These are phyloP conservation scores for Acanthochromis polyacanthus DNA, from an alignment of 2,113 vertebrate species.

Conservation along the genomic window DNA sequence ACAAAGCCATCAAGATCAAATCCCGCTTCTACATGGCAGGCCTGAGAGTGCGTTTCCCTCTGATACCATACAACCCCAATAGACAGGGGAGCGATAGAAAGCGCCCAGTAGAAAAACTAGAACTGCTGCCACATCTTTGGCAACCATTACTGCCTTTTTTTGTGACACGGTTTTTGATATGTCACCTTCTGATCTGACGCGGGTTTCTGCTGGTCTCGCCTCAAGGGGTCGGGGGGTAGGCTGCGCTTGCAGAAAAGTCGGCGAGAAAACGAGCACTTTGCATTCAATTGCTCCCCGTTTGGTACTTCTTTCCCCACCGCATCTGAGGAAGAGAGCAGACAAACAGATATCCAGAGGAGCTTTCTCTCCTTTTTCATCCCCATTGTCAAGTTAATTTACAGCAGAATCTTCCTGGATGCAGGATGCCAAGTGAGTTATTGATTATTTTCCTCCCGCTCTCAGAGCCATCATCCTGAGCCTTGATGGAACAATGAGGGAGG, in stretches of 20 bases:
- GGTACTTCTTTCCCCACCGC: conserved; percentile 63
- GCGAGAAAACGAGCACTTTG: conserved; percentile 79
- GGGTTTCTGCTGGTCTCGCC: conserved; percentile 76
- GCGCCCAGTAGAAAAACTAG: conserved; percentile 74
- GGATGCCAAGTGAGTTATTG: conserved; percentile 88
- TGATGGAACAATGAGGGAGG: conserved; percentile 75
- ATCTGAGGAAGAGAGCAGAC: conserved; percentile 76
- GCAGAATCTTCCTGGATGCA: conserved; percentile 87
- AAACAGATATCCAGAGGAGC: conserved; percentile 87
- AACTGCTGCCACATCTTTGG: conserved; percentile 79
- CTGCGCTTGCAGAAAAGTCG: conserved; percentile 76
- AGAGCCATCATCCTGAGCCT: conserved; percentile 77
- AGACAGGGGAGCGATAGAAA: conserved; percentile 75
- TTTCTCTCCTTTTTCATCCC: conserved; percentile 85
- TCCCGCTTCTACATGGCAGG: conserved; percentile 70
- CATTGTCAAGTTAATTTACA: conserved; percentile 90
- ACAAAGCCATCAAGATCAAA: conserved; percentile 80
- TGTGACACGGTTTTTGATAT: conserved; percentile 80
- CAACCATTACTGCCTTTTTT: conserved; percentile 80
- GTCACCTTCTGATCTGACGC: conserved; percentile 81
- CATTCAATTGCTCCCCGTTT: conserved; percentile 81
- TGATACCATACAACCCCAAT: conserved; percentile 75
- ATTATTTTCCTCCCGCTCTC: conserved; percentile 84
- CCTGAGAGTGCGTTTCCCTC: conserved; percentile 75
- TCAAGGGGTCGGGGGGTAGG: conserved; percentile 73